These are phyloP conservation scores for Benitochromis conjunctus DNA, from an alignment of 2,113 vertebrate genomes.

Conservation along the genomic window DNA sequence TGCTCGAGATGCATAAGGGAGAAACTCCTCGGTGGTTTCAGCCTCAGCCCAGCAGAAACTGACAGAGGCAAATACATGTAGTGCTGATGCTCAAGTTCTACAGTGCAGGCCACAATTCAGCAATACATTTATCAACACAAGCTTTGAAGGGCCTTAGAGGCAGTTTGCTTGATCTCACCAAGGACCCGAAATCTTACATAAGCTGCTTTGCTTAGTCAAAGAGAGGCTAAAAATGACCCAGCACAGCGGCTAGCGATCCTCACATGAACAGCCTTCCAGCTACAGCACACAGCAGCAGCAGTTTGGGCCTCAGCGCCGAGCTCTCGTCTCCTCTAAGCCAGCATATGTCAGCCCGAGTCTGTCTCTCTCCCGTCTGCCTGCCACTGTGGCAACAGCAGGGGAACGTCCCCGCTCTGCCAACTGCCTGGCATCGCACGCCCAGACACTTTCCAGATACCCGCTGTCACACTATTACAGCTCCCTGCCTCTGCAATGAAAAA, in stretches of 20 bases:
- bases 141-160: conserved; percentile 49
- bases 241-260: conserved; percentile 13
- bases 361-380: conserved; percentile 46
- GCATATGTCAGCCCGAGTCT: conserved; percentile 58
- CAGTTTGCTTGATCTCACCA: conserved; percentile 52
- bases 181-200: conserved; percentile 63
- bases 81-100: conserved; percentile 25
- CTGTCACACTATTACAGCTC: conserved; percentile 42
- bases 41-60: not conserved
- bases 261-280: conserved; percentile 43
- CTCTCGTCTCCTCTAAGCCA: conserved; percentile 55
- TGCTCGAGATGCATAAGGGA: conserved; percentile 25
- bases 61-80: not conserved
- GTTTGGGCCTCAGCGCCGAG: conserved; percentile 22
- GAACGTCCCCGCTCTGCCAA: conserved; percentile 44
- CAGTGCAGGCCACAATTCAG: conserved; percentile 24
- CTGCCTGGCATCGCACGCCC: conserved; percentile 35
- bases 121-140: conserved; percentile 49
- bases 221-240: conserved; percentile 34
- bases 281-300: conserved; percentile 32
- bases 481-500: conserved; percentile 5
- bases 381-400: conserved; percentile 56
- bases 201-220: conserved; percentile 62
- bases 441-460: conserved; percentile 27
- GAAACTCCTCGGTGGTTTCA: conserved; percentile 4